Evolutionary conservation across 2,888 invertebrate genomes (phyloP), one percentile per base, ranked within the genome.

Genomic region (Patella pellucida): DNA sequence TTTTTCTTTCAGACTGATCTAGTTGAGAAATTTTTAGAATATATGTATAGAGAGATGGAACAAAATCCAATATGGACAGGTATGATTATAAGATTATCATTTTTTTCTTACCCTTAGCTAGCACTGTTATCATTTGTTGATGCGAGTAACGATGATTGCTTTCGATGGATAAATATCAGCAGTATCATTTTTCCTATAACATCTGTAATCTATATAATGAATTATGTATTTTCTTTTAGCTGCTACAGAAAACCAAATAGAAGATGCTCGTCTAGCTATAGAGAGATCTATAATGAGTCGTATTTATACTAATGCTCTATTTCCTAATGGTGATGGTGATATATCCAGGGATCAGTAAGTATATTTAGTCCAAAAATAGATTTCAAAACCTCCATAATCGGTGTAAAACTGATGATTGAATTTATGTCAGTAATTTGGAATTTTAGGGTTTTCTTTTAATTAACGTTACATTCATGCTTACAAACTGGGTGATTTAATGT

Each of bases 241-340:
- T 80, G 95, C 95, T 12, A 94, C 94, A 79, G 92, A 93, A 23
- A 92, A 93, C 80, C 95, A 96, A 87, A 90, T 96, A 56, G 94
- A 95, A 78, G 93, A 95, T 85, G 96, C 95, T 0, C 94, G 95
- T 86, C 92, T 94, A 77, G 95, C 96, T 5, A 94, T 99, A 81
- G 98, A 99, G 90, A 93, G 97, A 70, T 94, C 95, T n/a, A 94
- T 98, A 11, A 95, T 98, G 93, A 95, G 96, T 72, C 93, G 95
- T 51, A 95, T 99, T 74, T 99, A 99, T 92, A 94, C 95, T 67
- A 95, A 96, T 89, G 97, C 98, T 71, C 93, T 99, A 91, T 98
- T 97, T 92, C 99, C 99, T 9, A 98, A 99, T 90, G 97, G 97
- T 4, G 99, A 99, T 90, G 97, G 96, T 0, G 99, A 99, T 92